Base-by-base conservation (phyloP, 2,113 vertebrate genomes). In the Gambusia holbrooki region DNA sequence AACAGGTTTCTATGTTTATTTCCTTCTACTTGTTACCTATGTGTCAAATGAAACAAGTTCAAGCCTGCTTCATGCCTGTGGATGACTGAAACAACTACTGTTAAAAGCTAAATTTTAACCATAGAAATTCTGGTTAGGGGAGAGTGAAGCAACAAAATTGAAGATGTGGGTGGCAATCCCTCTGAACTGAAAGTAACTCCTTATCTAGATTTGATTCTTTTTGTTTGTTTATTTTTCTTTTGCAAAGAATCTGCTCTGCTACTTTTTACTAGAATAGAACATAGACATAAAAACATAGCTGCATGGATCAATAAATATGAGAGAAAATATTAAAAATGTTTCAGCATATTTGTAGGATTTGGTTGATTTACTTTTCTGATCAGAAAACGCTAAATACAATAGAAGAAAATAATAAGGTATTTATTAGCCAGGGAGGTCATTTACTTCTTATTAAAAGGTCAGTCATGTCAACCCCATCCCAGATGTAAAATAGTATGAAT, bases 391-490 rank as follows among this genome's bases (percentile, higher is more conserved):
- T n/a, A 58, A 58, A 9, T 17, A 58, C 25, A 58, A 58, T 19
- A n/a, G 25, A 58, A n/a, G 51, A n/a, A 25, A 25, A 10, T 54
- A 54, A 25, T n/a, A 17, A 10, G 25, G 3, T 58, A 10, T n/a
- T 58, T 8, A 58, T 58, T 2, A 58, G 7, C 10, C 10, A 3
- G n/a, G 4, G 7, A 63, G 22, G 13, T 8, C 7, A 17, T 32
- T 14, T 27, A 67, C 66, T 82, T 61, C 79, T 80, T 77, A 33
- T 67, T 40, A 25, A 83, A 87, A 82, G 79, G 77, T 86, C 77
- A 74, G 45, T 5, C 27, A 82, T 81, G 74, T 80, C 35, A 65
- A 66, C 32, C 61, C 81, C 58, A 6, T 19, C 54, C 37, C 72
- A 74, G 62, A 82, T 78, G 71, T 73, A 69, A 77, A 79, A 69